Evolutionary conservation across 2,113 vertebrate genomes (phyloP).

Genomic region (Cromileptes altivelis): DNA sequence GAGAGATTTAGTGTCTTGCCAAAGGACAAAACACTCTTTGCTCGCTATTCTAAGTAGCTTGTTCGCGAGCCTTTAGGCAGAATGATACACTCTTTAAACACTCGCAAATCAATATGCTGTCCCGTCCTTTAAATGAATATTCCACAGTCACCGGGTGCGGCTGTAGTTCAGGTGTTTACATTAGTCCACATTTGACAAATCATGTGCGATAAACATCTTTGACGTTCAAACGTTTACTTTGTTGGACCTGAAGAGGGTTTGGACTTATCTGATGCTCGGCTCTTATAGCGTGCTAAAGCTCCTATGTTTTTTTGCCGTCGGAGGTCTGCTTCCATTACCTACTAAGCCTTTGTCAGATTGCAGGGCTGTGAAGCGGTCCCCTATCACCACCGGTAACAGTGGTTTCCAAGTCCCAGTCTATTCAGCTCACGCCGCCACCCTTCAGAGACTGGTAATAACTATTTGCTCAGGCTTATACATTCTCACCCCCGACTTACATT

Average conservation of each 20-base stretch:
- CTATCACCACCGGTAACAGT: conserved; percentile 67
- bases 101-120: conserved; percentile 14
- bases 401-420: conserved; percentile 75
- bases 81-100: conserved; percentile 6
- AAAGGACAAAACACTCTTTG: neutral
- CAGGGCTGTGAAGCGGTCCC: conserved; percentile 70
- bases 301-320: conserved; percentile 40
- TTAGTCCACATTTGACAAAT: conserved; percentile 46
- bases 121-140: conserved; percentile 25
- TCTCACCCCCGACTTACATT: conserved; percentile 59
- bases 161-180: conserved; percentile 9
- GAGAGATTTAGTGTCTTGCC: conserved; percentile 22
- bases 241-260: conserved; percentile 55
- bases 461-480: conserved; percentile 84
- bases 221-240: conserved; percentile 55
- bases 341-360: conserved; percentile 79
- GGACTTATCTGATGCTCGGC: conserved; percentile 63
- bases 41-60: conserved; percentile 8
- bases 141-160: neutral
- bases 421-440: conserved; percentile 78
- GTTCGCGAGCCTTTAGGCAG: neutral
- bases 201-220: conserved; percentile 40
- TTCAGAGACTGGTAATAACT: conserved; percentile 83
- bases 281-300: conserved; percentile 55
- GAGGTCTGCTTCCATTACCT: conserved; percentile 75